Percentiles rank a stretch among this genome's conserved stretches.
These are phyloP conservation scores for Acanthopleura granulata DNA, from an alignment of 2,888 invertebrate species.

Conservation along the genomic window DNA sequence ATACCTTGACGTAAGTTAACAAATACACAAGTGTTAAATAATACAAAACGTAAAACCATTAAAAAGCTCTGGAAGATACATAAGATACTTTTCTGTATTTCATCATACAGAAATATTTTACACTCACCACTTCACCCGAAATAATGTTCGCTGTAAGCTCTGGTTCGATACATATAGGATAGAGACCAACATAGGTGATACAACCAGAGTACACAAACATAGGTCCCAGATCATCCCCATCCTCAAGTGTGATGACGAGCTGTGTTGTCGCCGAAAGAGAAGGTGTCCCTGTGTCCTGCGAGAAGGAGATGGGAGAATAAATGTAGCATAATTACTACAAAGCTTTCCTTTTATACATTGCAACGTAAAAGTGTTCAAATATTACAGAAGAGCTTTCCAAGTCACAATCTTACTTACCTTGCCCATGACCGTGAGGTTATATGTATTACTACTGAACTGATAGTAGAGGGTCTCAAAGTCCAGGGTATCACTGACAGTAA, in stretches of 20 bases:
- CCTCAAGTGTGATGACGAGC: constrained; percentile 35
- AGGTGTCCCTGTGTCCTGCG: constrained; percentile 1
- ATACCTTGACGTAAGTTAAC: too few relatives aligned
- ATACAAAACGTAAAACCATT: too few relatives aligned
- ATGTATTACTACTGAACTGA: neutral
- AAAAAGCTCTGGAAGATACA: neutral
- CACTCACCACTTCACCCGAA: constrained; percentile 29
- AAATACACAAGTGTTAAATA: too few relatives aligned
- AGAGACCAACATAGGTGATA: constrained; percentile 25
- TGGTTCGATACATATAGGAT: constrained; percentile 33
- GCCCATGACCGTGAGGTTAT: neutral
- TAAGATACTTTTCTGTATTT: neutral
- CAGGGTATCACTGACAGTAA: neutral
- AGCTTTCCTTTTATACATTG: too few relatives aligned
- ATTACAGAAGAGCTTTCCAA: too few relatives aligned
- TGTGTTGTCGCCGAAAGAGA: constrained; percentile 22
- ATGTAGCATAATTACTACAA: too few relatives aligned
- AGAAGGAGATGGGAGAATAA: too few relatives aligned
- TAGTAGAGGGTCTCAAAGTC: constrained; percentile 13
- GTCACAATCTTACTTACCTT: neutral
- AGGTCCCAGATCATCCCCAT: constrained; percentile 41
- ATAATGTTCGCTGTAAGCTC: constrained; percentile 31
- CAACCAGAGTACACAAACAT: constrained; percentile 40
- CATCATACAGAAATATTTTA: neutral
- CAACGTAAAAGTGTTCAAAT: too few relatives aligned